Conservation (phyloP, 1,140 invertebrate species). For the Propsilocerus akamusi region DNA sequence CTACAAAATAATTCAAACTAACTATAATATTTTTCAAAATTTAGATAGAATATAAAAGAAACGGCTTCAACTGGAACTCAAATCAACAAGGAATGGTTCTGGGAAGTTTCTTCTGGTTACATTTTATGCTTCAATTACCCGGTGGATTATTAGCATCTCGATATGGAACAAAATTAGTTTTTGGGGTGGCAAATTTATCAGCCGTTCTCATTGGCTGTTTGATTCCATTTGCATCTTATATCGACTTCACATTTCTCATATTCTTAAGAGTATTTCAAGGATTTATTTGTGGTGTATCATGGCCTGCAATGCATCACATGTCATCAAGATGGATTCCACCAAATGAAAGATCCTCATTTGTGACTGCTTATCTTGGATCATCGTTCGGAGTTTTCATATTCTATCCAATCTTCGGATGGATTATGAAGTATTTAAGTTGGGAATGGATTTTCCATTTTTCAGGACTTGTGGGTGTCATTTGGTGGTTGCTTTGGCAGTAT, state of each 20-base stretch:
- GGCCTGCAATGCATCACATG: constrained; percentile 61
- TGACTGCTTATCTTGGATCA: constrained; percentile 27
- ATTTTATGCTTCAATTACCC: constrained; percentile 45
- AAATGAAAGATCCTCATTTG: constrained; percentile 39
- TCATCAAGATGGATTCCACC: constrained; percentile 60
- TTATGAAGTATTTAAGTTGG: constrained; percentile 42
- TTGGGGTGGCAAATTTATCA: constrained; percentile 39
- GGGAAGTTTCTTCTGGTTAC: constrained; percentile 47
- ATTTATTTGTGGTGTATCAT: constrained; percentile 46
- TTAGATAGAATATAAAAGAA: constrained; percentile 7
- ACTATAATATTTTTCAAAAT: neutral
- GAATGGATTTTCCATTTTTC: constrained; percentile 47
- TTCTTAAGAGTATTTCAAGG: constrained; percentile 42
- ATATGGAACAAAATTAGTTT: constrained; percentile 42
- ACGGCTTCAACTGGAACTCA: constrained; percentile 37
- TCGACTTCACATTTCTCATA: constrained; percentile 35
- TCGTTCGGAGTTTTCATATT: constrained; percentile 42
- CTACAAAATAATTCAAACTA: too few relatives aligned
- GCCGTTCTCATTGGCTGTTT: constrained; percentile 40
- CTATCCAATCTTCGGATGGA: constrained; percentile 36
- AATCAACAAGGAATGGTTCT: constrained; percentile 39
- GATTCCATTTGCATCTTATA: constrained; percentile 37
- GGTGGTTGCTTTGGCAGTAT: constrained; percentile 38
- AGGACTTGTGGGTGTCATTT: constrained; percentile 33
- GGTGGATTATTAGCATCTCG: constrained; percentile 42